A percentile compares a stretch with the other conserved stretches of the same genome.
Conservation (phyloP, 2,888 invertebrate genomes). For the Rhagophthalmus giganteus region DNA sequence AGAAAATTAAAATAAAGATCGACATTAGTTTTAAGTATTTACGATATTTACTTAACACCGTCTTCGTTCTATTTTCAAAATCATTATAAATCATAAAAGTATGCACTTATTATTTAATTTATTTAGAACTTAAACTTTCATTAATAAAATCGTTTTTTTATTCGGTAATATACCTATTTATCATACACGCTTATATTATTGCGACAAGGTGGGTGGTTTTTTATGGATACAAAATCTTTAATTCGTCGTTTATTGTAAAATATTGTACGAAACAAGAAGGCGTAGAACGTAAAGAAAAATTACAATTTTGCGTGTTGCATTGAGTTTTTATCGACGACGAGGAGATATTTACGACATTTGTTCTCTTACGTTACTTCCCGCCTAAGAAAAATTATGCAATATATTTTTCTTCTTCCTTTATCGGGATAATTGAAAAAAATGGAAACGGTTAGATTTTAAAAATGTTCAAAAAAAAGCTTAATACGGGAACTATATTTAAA, state of each 20-base stretch:
- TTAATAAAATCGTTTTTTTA: no score
- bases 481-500: background rate
- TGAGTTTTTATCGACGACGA: conserved; percentile 20
- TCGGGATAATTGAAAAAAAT: background rate
- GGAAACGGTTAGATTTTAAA: background rate
- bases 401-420: conserved; percentile 11
- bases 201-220: no score
- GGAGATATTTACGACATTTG: conserved; percentile 19
- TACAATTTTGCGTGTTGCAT: conserved; percentile 25
- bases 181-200: no score
- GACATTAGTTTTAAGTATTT: no score
- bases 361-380: conserved; percentile 15
- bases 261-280: conserved; percentile 16
- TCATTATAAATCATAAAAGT: no score
- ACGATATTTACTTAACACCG: no score
- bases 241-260: conserved; percentile 15
- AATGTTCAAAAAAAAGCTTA: background rate
- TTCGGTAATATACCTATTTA: no score
- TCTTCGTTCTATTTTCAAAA: no score
- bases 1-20: no score
- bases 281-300: conserved; percentile 26
- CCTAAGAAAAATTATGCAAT: conserved; percentile 11
- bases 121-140: no score
- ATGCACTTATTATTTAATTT: no score
- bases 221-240: no score